Base-by-base conservation (phyloP, 1,140 invertebrate species). In the Zaprionus davidi region DNA sequence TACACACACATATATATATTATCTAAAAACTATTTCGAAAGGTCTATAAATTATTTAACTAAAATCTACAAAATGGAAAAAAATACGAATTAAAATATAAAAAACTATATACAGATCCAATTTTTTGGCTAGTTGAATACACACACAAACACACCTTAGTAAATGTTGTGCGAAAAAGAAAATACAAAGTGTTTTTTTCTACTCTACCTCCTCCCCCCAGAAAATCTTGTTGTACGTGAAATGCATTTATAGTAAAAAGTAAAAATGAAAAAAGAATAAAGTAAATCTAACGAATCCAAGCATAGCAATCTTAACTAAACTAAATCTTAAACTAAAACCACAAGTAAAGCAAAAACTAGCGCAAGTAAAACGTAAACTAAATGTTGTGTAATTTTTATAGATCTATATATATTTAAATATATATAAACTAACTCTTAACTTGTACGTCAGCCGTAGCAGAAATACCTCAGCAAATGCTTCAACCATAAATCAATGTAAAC, bases 341-440 rank as follows among this genome's bases (percentile, higher is more conserved):
- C 56, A 53, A 41, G 49, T 55, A 76, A 64, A 49, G 44, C 65
- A 63, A 73, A 78, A 71, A 69, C 83, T 86, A 86, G 82, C 63
- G 76, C 69, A 83, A 83, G 81, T 83, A 81, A 81, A 78, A 80
- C 56, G 17, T 67, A 58, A 70, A 80, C 74, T 87, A 81, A 81
- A 87, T 87, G 84, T 87, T 90, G 84, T 88, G 85, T 88, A 49
- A 78, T 90, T 88, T 88, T 88, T 79, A 88, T 84, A 90, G 84
- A 76, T 75, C 76, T 62, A 76, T 75, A 74, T 57, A 53, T 26
- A 5, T 26, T 2, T 59, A 28, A 76, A 88, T 84, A 88, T 85
- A 72, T 75, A 74, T 62, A 59, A 53, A 28, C 46, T 46, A 49
- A 75, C 15, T 41, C 79, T 46, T 46, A 17, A 46, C 76, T 63